These are phyloP conservation scores for Hafferia zeledoni DNA, from an alignment of 2,797 vertebrate species.

Conservation along the genomic window DNA sequence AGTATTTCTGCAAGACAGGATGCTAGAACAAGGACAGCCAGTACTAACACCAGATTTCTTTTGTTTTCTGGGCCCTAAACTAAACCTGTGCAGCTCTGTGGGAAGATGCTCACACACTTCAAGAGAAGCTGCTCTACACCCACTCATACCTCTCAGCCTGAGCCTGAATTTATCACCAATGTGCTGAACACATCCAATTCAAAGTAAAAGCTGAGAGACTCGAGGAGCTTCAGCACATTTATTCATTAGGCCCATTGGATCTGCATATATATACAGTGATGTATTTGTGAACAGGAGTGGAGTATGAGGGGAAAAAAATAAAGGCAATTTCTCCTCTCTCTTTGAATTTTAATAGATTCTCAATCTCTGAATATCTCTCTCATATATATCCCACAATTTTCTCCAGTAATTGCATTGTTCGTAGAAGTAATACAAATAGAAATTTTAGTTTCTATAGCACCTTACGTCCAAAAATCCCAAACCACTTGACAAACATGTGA, in stretches of 20 bases:
- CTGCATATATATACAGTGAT: not conserved
- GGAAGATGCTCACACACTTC: not conserved
- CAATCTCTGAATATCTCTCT: slow-evolving; percentile 9
- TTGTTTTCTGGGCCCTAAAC: not conserved
- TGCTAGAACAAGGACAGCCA: not conserved
- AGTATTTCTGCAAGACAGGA: not conserved
- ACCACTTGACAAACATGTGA: not conserved
- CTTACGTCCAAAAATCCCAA: not conserved
- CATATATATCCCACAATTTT: not conserved
- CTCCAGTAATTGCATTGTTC: not conserved
- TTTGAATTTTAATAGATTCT: not conserved
- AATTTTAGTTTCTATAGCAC: not conserved
- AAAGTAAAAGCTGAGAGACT: not conserved
- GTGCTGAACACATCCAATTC: not conserved
- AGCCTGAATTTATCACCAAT: not conserved
- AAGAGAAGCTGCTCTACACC: not conserved
- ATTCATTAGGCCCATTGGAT: not conserved
- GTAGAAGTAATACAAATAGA: not conserved
- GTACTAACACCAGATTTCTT: not conserved
- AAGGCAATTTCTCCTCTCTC: not conserved
- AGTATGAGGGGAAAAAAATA: not conserved
- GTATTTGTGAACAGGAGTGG: not conserved
- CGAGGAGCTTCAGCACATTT: not conserved
- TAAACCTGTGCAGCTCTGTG: not conserved
- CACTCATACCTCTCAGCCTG: not conserved